Conservation (phyloP, 1,140 invertebrate species). For the Thereuonema tuberculata region DNA sequence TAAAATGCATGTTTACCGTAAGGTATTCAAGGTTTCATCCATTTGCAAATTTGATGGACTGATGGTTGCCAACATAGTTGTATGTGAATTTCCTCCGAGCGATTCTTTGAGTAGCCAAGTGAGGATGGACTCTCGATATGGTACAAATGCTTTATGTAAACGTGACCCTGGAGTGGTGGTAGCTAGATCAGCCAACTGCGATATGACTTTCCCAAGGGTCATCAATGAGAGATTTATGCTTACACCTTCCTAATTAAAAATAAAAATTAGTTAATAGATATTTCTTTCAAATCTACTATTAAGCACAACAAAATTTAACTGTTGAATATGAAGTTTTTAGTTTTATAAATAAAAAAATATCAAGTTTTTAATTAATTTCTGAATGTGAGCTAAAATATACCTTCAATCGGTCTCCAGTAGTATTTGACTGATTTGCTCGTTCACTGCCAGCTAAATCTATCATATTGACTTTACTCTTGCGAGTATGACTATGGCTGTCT, state of each 20-base stretch:
- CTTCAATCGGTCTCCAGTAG: conserved; percentile 52
- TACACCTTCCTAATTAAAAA: conserved; percentile 50
- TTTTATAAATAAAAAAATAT: too few relatives aligned
- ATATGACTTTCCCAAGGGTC: conserved; percentile 72
- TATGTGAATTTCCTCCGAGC: conserved; percentile 48
- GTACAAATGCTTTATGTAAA: conserved; percentile 36
- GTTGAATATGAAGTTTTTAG: too few relatives aligned
- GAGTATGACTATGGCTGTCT: conserved; percentile 31
- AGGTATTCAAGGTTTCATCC: conserved; percentile 68
- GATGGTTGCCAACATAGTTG: conserved; percentile 53
- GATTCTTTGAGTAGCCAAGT: conserved; percentile 39
- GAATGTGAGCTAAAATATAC: too few relatives aligned
- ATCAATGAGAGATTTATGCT: conserved; percentile 61
- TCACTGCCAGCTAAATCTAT: conserved; percentile 79
- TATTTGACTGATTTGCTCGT: conserved; percentile 48
- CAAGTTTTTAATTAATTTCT: too few relatives aligned
- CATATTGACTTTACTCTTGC: conserved; percentile 59
- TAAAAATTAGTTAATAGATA: neutral
- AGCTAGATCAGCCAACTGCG: conserved; percentile 40
- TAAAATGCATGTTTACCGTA: too few relatives aligned
- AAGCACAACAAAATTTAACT: too few relatives aligned
- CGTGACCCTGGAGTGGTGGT: conserved; percentile 30
- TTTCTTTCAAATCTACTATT: neutral
- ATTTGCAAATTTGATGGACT: conserved; percentile 60
- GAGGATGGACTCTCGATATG: conserved; percentile 37